These are phyloP conservation scores for Pseudopipra pipra DNA, from an alignment of 2,113 vertebrate genomes.

Conservation along the genomic window DNA sequence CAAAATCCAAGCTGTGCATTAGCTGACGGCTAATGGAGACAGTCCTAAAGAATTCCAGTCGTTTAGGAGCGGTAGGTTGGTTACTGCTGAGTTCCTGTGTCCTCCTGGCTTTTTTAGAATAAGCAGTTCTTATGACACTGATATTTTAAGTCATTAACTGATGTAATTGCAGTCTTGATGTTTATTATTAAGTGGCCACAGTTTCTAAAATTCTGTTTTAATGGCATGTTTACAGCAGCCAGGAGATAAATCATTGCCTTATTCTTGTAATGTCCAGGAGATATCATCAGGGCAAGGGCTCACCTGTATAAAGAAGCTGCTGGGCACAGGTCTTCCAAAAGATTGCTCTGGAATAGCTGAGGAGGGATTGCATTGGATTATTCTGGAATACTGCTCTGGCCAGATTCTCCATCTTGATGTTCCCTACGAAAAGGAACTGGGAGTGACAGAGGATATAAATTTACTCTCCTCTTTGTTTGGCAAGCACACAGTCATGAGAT, in stretches of 20 bases:
- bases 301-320: neutral
- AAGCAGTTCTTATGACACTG: neutral
- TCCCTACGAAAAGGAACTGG: slow-evolving; percentile 23
- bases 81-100: neutral
- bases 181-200: neutral
- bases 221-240: neutral
- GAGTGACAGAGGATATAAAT: slow-evolving; percentile 37
- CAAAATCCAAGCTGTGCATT: neutral
- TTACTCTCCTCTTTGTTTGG: slow-evolving; percentile 41
- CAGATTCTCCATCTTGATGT: neutral
- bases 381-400: neutral
- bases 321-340: neutral
- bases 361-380: neutral
- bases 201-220: neutral
- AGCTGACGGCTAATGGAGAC: neutral
- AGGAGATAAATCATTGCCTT: neutral
- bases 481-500: slow-evolving; percentile 24
- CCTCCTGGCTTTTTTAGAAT: neutral
- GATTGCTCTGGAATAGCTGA: neutral
- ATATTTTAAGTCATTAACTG: neutral
- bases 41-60: neutral
- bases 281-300: neutral
- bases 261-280: neutral
- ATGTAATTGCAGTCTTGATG: neutral
- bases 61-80: neutral